Evolutionary conservation across 1,140 invertebrate species (phyloP), one percentile per base, ranked within the genome.

Genomic region (Meloidogyne floridensis): DNA sequence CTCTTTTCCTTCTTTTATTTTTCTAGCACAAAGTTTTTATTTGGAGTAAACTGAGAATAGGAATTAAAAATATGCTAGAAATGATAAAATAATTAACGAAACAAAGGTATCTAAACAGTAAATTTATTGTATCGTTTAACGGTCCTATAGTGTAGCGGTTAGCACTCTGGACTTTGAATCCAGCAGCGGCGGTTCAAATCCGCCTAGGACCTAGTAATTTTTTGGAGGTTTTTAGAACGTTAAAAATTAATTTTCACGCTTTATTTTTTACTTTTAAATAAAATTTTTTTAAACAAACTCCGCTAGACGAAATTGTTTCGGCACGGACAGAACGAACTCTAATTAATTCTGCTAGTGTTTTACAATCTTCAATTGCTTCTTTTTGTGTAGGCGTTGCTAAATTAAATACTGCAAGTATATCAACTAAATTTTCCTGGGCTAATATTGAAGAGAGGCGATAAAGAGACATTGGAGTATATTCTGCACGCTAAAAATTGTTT

Each of bases 381-480:
- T 93, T 93, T 90, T 98, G 95, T 86, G 94, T 93, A 2, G 96
- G 96, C 43, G 93, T 93, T 54, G 95, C 94, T 94, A 96, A 97
- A 75, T 93, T 93, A 91, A 97, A 96, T 84, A 98, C 94, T 90
- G 95, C 93, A 87, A 95, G 93, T 47, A 98, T 90, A 69, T 93
- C 91, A 82, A 99, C 94, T 9, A 98, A 93, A 75, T 93, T 92
- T 91, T 97, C 93, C 90, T 96, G 95, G 11, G 98, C 90, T 85
- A 99, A 93, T 73, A 97, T 91, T 51, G 96, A 96, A 82, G 95
- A 94, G 2, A 98, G 92, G 89, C 93, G 93, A 91, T 96, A 97
- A 6, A 98, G 91, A 8, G 94, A 94, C 76, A 93, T 93, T 10
- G 95, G 94, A 13, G 94, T 95, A 75, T 91, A 90, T 73, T 87